Evolutionary conservation across 2,888 invertebrate species (phyloP).

Genomic region (Brenthis daphne): DNA sequence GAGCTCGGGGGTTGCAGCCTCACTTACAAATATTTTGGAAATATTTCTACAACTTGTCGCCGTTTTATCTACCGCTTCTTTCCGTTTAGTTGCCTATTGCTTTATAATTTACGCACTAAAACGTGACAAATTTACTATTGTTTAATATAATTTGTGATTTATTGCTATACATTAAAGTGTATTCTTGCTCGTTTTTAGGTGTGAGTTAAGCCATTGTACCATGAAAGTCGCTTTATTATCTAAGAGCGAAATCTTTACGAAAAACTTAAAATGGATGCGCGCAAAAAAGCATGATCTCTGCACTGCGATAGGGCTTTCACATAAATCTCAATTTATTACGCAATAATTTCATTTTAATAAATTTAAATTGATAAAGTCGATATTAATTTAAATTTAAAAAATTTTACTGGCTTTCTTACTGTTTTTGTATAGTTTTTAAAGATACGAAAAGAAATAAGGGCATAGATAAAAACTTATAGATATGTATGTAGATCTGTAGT

Average conservation of each 20-base stretch:
- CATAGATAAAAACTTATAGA: too few relatives aligned
- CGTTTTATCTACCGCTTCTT: conserved; percentile 80
- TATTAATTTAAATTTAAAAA: conserved; percentile 15
- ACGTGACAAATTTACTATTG: neutral
- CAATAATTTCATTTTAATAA: conserved; percentile 43
- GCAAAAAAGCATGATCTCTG: conserved; percentile 68
- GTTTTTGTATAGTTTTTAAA: too few relatives aligned
- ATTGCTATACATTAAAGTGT: neutral
- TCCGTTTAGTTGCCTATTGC: conserved; percentile 76
- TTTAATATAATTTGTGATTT: conserved; percentile 35
- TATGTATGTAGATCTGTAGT: too few relatives aligned
- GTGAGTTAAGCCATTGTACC: conserved; percentile 39
- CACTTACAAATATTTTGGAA: conserved; percentile 81
- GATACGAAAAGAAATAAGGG: too few relatives aligned
- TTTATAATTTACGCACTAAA: conserved; percentile 37
- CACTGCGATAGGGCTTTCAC: conserved; percentile 61
- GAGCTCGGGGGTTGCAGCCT: conserved; percentile 61
- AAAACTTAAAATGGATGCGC: conserved; percentile 74
- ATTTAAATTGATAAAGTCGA: conserved; percentile 32
- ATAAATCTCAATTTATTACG: conserved; percentile 45
- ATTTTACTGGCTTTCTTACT: neutral
- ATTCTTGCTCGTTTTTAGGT: conserved; percentile 28
- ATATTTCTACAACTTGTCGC: conserved; percentile 81
- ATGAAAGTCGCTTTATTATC: conserved; percentile 61
- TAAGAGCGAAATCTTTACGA: conserved; percentile 75